Base-by-base conservation (phyloP, 30 jellyfish, hydroid and myxozoan species). In the Calvadosia cruxmelitensis region DNA sequence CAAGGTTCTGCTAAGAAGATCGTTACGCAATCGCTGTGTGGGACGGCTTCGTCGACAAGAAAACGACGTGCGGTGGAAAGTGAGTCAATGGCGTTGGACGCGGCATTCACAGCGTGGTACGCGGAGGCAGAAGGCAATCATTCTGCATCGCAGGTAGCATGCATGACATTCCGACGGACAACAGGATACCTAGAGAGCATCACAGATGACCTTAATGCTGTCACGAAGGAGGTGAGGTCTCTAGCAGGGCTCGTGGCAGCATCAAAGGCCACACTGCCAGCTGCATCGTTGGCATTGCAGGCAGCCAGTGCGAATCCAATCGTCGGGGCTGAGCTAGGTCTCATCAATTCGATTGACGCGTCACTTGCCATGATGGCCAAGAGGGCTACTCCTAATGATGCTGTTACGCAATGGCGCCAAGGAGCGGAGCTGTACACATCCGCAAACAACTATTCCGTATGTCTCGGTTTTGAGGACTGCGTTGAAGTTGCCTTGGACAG, bases 391-490 rank as follows among this genome's bases (percentile, higher is more conserved):
- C 78, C 74, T 0, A 15, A 35, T 7, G 73, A 27, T 3, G 57
- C 49, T 0, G 1, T 20, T 1, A 35, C 64, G 7, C 68, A 33
- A 24, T 80, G 93, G 93, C 5, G 5, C 1, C 50, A 63, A 3
- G 57, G 66, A 30, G 51, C 67, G 84, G 93, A 80, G 53, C 66
- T 72, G 3, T 31, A 49, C 20, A 80, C 93, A 10, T 80, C 77
- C 5, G 76, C 68, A 0, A 65, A 30, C 3, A 80, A 80, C 64
- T 32, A 67, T 49, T 62, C 93, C 31, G 51, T 34, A 30, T 80
- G 93, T 31, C 33, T 80, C 53, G 32, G 70, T 49, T 72, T 80
- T 50, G 84, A 10, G 61, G 93, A 80, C 61, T 80, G 93, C 51
- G 25, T 72, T 30, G 63, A 52, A 10, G 84, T 51, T 33, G 75